phyloP scores from a whole-genome alignment of 2,888 invertebrate species.

The Drosophila acutilabella region DNA sequence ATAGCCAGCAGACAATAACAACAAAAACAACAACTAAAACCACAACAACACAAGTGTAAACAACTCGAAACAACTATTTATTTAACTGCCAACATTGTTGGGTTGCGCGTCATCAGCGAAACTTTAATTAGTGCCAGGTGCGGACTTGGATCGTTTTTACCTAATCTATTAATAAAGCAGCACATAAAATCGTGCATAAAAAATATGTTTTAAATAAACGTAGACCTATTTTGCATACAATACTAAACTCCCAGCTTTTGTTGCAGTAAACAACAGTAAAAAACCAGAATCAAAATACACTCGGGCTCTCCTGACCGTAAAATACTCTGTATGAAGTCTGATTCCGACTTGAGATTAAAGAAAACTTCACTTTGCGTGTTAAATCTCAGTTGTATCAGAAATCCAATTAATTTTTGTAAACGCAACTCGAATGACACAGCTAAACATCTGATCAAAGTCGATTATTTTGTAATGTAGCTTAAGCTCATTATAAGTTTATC shows the following conservation, averaged over 20 bases:
- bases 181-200: neutral
- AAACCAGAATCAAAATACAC: too few species aligned
- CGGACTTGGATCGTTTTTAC: slow-evolving; percentile 29
- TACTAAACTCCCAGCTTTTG: neutral
- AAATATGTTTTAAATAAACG: neutral
- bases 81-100: slow-evolving; percentile 65
- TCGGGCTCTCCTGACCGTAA: too few species aligned
- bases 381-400: too few species aligned
- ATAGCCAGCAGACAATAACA: slow-evolving; percentile 40
- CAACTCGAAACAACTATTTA: slow-evolving; percentile 69
- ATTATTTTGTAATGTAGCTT: too few species aligned
- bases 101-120: slow-evolving; percentile 43
- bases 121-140: slow-evolving; percentile 69
- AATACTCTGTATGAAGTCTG: too few species aligned
- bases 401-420: too few species aligned
- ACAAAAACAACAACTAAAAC: slow-evolving; percentile 12
- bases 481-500: too few species aligned
- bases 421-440: too few species aligned
- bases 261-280: too few species aligned
- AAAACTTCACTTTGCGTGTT: too few species aligned
- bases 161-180: slow-evolving; percentile 19
- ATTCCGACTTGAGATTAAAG: too few species aligned
- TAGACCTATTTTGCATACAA: neutral
- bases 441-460: too few species aligned
- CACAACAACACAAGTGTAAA: slow-evolving; percentile 19